Conservation (phyloP, 2,797 vertebrate genomes). For the Tragelaphus eurycerus region DNA sequence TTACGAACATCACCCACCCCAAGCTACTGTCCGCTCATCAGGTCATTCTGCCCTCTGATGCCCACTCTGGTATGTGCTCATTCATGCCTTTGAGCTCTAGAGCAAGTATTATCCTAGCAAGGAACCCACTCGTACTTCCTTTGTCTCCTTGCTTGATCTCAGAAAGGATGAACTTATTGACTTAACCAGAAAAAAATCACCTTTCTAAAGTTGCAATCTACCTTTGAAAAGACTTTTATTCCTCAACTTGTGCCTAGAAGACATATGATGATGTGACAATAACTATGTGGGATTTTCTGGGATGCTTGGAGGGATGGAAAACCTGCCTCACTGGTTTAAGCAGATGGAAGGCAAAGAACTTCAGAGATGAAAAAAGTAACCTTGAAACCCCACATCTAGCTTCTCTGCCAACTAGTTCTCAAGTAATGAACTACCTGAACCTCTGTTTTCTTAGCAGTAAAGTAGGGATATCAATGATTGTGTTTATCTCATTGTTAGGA, state of each 20-base stretch:
- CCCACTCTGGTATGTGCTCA: not conserved
- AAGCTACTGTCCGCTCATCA: not conserved
- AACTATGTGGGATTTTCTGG: not conserved
- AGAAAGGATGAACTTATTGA: slow-evolving; percentile 28
- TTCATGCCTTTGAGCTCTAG: slow-evolving; percentile 28
- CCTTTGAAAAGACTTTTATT: not conserved
- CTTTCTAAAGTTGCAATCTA: not conserved
- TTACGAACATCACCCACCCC: not conserved
- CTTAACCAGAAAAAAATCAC: not conserved
- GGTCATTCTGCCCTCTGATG: not conserved
- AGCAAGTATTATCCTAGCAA: slow-evolving; percentile 56
- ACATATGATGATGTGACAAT: not conserved
- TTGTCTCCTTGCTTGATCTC: slow-evolving; percentile 44
- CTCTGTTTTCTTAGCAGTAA: not conserved
- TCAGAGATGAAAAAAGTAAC: not conserved
- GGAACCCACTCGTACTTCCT: slow-evolving; percentile 35
- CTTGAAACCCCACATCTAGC: not conserved
- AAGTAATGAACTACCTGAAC: not conserved
- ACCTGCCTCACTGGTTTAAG: not conserved
- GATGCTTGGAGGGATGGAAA: not conserved
- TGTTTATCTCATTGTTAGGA: not conserved
- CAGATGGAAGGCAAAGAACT: not conserved
- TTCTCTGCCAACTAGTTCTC: not conserved
- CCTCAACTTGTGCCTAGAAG: not conserved
- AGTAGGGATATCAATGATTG: not conserved